Percentiles rank a stretch among this genome's conserved stretches.
Conservation (phyloP, 2,888 invertebrate species). For the Cerastis leucographa region DNA sequence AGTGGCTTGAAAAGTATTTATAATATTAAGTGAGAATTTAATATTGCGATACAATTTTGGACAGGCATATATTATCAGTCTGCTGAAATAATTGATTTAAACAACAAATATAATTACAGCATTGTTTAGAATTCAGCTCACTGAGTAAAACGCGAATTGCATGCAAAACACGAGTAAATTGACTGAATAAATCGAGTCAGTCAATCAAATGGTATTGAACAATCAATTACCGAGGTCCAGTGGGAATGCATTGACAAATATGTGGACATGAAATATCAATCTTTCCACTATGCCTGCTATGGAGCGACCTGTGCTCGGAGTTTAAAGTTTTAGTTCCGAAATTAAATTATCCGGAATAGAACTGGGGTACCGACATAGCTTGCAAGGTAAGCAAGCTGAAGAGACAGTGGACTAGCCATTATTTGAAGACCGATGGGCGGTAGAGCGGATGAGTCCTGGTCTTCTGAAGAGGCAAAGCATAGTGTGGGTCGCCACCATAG, state of each 20-base stretch:
- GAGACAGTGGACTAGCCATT: neutral
- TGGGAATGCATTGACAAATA: conserved; percentile 10
- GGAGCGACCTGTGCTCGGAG: neutral
- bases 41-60: neutral
- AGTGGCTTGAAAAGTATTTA: too few species aligned
- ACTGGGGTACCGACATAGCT: neutral
- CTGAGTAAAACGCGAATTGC: conserved; percentile 13
- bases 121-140: conserved; percentile 40
- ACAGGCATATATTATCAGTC: neutral
- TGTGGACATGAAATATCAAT: neutral
- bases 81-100: conserved; percentile 15
- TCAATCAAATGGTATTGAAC: conserved; percentile 30
- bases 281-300: neutral
- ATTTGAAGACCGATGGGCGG: neutral
- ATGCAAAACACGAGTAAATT: conserved; percentile 35
- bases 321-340: neutral
- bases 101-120: conserved; percentile 15
- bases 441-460: neutral
- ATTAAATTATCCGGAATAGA: neutral
- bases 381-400: neutral
- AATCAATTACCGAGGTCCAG: conserved; percentile 22
- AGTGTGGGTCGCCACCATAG: too few species aligned
- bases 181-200: conserved; percentile 21
- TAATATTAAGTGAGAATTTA: too few species aligned
- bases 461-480: neutral